A percentile compares a stretch with the other conserved stretches of the same genome.
phyloP scores from a whole-genome alignment of 2,797 vertebrate genomes.

The Novumbra hubbsi region DNA sequence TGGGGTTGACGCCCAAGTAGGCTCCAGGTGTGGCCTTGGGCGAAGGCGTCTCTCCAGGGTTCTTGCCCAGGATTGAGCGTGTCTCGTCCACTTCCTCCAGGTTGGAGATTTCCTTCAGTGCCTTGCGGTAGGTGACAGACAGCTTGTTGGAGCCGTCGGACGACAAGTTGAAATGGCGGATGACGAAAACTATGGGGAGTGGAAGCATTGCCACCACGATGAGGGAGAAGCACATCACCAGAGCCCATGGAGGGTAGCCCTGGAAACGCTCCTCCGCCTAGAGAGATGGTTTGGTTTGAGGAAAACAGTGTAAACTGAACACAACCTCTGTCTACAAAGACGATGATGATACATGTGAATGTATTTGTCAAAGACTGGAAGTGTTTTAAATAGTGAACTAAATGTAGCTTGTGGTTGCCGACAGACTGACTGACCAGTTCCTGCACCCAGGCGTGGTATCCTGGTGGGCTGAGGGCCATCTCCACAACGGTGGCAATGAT shows the following conservation, averaged over 20 bases:
- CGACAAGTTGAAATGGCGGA: slow-evolving; percentile 86
- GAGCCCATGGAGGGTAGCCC: slow-evolving; percentile 90
- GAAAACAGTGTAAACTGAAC: neutral
- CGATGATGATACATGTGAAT: too few species aligned
- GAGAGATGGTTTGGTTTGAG: neutral
- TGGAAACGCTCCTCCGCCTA: slow-evolving; percentile 89
- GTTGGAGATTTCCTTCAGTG: slow-evolving; percentile 95
- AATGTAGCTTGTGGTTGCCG: neutral
- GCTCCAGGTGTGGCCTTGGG: slow-evolving; percentile 76
- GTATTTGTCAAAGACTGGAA: neutral
- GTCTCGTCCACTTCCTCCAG: slow-evolving; percentile 91
- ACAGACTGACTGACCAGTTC: slow-evolving; percentile 83
- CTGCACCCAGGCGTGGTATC: slow-evolving; percentile 90
- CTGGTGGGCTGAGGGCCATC: slow-evolving; percentile 86
- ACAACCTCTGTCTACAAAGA: neutral
- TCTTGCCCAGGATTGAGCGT: slow-evolving; percentile 89
- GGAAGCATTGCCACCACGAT: slow-evolving; percentile 86
- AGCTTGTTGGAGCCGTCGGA: slow-evolving; percentile 91
- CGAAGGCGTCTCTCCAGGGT: slow-evolving; percentile 78
- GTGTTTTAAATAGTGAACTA: neutral
- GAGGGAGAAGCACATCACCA: slow-evolving; percentile 84
- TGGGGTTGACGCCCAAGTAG: slow-evolving; percentile 76
- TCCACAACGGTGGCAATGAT: slow-evolving; percentile 87
- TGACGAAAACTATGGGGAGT: slow-evolving; percentile 86
- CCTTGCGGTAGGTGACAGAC: slow-evolving; percentile 91